Base-by-base conservation (phyloP, 2,113 vertebrate species). In the Vimba vimba region DNA sequence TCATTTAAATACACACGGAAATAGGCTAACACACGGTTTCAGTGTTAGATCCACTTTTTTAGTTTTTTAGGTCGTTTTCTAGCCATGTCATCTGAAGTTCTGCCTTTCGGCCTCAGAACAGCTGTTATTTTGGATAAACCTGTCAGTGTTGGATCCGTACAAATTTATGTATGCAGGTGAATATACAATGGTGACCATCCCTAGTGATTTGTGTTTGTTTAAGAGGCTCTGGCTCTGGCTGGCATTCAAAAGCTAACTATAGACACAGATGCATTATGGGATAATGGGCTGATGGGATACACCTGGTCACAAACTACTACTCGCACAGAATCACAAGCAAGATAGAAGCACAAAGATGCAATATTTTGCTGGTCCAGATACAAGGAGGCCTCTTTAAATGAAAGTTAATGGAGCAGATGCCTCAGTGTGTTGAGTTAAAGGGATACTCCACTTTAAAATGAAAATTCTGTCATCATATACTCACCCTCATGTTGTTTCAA, bases 251-350 rank as follows among this genome's bases (percentile, higher is more conserved):
- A 52, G 19, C 80, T 55, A 82, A 82, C 43, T 69, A 69, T 69
- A 82, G 80, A 69, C 10, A 36, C n/a, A 21, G 39, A 39, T 81
- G 59, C 79, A 81, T 81, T 47, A 82, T 69, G 27, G 62, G 80
- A 82, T 82, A 69, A 82, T 81, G 79, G 30, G 25, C 60, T 81
- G 59, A 81, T 47, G 25, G n/a, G 60, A 81, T 66, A 66, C 39
- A 47, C 60, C n/a, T 81, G 60, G 39, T 25, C 17, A 23, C 17
- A 55, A 79, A 79, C 33, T 62, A 79, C 21, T 15, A 15, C 75
- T 77, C 50, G 4, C 27, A 55, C 2, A 30, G 4, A 55, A 77
- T 77, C 15, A 52, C 6, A 77, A 33, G 11, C 7, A 77, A 52
- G 47, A 76, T 19, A 19, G n/a, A 8, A 30, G n/a, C 3, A 55